Percentiles rank a stretch among this genome's conserved stretches.
These are phyloP conservation scores for Salminus brasiliensis DNA, from an alignment of 2,113 vertebrate genomes.

Conservation along the genomic window DNA sequence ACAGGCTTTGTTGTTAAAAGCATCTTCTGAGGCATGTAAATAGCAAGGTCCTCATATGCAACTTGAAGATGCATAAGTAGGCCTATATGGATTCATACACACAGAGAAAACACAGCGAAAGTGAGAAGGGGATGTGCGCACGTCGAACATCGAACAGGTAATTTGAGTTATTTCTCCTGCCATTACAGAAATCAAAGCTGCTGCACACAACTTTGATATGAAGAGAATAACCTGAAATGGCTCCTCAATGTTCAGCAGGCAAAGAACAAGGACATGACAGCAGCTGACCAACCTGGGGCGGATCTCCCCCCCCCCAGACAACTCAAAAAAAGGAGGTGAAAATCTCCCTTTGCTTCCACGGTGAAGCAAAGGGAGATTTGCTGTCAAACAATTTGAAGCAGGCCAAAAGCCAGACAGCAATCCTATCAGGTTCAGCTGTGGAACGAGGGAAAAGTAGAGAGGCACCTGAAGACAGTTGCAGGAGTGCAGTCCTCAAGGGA, in stretches of 20 bases:
- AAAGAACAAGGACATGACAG: constrained; percentile 13
- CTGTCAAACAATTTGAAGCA: constrained; percentile 15
- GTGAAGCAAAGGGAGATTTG: neutral
- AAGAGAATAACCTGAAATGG: constrained; percentile 37
- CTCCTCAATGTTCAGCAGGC: constrained; percentile 26
- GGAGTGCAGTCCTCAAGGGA: constrained; percentile 11
- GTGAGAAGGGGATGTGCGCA: neutral
- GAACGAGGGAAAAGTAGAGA: constrained; percentile 7
- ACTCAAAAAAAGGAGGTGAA: neutral
- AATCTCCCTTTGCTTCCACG: neutral
- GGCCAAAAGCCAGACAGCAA: constrained; percentile 18
- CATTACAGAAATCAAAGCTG: constrained; percentile 40
- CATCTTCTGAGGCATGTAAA: neutral
- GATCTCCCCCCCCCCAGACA: constrained; percentile 1
- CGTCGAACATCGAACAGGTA: neutral
- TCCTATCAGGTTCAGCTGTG: constrained; percentile 5
- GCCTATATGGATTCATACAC: neutral
- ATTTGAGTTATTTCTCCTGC: constrained; percentile 22
- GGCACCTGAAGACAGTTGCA: constrained; percentile 29
- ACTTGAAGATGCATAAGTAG: neutral
- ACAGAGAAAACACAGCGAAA: neutral
- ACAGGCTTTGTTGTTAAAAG: neutral
- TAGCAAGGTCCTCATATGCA: neutral
- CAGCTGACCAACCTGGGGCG: constrained; percentile 15
- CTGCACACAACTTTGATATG: constrained; percentile 31